phyloP scores from a whole-genome alignment of 2,797 vertebrate genomes.

The Ctenopoma kingsleyae region DNA sequence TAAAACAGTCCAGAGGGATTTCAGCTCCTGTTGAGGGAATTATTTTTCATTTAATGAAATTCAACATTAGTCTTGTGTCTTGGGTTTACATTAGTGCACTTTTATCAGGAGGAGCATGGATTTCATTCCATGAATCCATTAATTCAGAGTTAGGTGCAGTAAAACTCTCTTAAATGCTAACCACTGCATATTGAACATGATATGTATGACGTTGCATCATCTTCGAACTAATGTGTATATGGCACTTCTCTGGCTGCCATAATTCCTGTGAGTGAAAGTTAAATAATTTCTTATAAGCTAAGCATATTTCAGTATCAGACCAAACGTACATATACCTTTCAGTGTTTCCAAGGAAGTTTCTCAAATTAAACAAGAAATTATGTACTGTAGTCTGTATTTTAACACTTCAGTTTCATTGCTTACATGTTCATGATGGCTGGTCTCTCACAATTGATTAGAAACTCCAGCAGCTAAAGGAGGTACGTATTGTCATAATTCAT shows the following conservation, averaged over 20 bases:
- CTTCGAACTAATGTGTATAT: background rate
- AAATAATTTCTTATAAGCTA: background rate
- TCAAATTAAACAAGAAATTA: constrained; percentile 11
- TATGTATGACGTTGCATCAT: constrained; percentile 1
- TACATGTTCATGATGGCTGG: constrained; percentile 40
- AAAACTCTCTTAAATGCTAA: background rate
- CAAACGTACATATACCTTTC: background rate
- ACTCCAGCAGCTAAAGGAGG: constrained; percentile 53
- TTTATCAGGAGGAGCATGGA: background rate
- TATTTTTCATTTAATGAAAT: constrained; percentile 57
- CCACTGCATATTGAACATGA: background rate
- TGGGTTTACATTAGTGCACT: constrained; percentile 10
- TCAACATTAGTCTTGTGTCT: constrained; percentile 20
- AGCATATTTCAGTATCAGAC: constrained; percentile 7
- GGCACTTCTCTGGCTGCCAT: background rate
- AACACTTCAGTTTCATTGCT: constrained; percentile 34
- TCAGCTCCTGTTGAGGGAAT: constrained; percentile 38
- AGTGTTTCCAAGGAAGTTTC: constrained; percentile 30
- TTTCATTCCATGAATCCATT: constrained; percentile 5
- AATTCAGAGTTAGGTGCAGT: constrained; percentile 9
- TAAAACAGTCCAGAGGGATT: constrained; percentile 60
- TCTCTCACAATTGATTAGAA: constrained; percentile 51
- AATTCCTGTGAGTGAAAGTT: background rate
- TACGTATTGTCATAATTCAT: constrained; percentile 70
- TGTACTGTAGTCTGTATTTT: constrained; percentile 40